Evolutionary conservation across 1,140 invertebrate species (phyloP).

Genomic region (Temnothorax curvispinosus): DNA sequence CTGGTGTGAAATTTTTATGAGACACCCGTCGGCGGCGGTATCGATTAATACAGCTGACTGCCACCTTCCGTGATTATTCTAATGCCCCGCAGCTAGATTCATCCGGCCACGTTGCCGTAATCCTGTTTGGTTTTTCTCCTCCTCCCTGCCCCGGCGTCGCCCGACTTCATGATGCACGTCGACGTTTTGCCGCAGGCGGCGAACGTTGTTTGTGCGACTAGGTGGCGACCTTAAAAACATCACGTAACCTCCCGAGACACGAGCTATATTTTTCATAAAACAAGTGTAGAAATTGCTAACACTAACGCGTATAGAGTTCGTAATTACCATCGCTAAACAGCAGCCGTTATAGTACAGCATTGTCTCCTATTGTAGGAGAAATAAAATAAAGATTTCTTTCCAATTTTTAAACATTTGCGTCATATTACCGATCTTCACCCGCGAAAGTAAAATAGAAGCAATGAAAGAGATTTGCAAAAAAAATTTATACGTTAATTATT

Average conservation of each 20-base stretch:
- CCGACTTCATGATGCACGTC: slow-evolving; percentile 55
- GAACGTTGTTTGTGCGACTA: slow-evolving; percentile 31
- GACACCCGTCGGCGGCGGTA: background rate
- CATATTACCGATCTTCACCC: background rate
- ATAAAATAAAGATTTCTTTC: background rate
- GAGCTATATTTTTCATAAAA: background rate
- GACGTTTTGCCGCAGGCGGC: slow-evolving; percentile 39
- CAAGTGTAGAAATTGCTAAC: background rate
- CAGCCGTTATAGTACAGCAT: no score
- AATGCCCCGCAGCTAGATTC: slow-evolving; percentile 44
- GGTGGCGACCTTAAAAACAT: slow-evolving; percentile 37
- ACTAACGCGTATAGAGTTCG: background rate
- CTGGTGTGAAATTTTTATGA: slow-evolving; percentile 31
- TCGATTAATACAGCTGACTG: slow-evolving; percentile 49
- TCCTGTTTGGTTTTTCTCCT: slow-evolving; percentile 50
- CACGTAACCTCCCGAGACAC: slow-evolving; percentile 22
- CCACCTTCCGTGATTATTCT: slow-evolving; percentile 46
- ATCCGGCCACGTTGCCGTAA: slow-evolving; percentile 50
- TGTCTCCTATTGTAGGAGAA: background rate
- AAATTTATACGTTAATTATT: background rate
- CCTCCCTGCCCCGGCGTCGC: slow-evolving; percentile 19
- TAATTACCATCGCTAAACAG: background rate
- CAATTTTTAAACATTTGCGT: background rate
- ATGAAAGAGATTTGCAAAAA: background rate
- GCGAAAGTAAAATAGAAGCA: background rate